Base-by-base conservation (phyloP, 2,113 vertebrate species). In the Ellobius talpinus region DNA sequence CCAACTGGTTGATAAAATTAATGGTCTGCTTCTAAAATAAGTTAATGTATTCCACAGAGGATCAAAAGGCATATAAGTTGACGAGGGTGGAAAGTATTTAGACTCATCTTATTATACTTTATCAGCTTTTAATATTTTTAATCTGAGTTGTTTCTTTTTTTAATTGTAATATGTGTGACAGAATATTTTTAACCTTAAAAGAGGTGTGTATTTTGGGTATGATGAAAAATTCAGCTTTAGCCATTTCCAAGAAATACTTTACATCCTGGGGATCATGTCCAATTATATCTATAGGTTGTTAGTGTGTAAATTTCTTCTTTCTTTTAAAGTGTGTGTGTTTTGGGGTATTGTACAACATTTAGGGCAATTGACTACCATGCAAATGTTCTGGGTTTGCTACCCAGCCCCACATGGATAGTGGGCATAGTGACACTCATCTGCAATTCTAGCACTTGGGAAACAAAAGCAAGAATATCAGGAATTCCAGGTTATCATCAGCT, bases 21-120 rank as follows among this genome's bases (percentile, higher is more conserved):
- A 89, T 17, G 14, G 31, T 39, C 39, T 45, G 8, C 29, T 90
- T 96, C 72, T 88, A 70, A 90, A 95, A 77, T 74, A 42, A 91
- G 63, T 31, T 65, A 2, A 17, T 45, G 55, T 33, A 45, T 50
- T 16, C 17, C 66, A 58, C 89, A 13, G 39, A 89, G 55, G 11
- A 14, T 61, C 23, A 82, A 58, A 13, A 63, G 4, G 4, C 1
- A 6, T 63, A 21, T 89, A n/a, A 78, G 31, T 90, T 13, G 65
- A 23, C 5, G 73, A 78, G 3, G 14, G 5, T 88, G n/a, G 73
- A 87, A 91, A 82, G 26, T 23, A 58, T 77, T 12, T 81, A 10
- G 39, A 70, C 9, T 91, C 2, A 73, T 42, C 9, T 16, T 73
- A 24, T 4, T 2, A 23, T 47, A n/a, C 4, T 81, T 19, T 63